Percentiles rank a stretch among this genome's conserved stretches.
These are phyloP conservation scores for Caenorhabditis drosophilae DNA, from an alignment of 2,888 invertebrate species.

Conservation along the genomic window DNA sequence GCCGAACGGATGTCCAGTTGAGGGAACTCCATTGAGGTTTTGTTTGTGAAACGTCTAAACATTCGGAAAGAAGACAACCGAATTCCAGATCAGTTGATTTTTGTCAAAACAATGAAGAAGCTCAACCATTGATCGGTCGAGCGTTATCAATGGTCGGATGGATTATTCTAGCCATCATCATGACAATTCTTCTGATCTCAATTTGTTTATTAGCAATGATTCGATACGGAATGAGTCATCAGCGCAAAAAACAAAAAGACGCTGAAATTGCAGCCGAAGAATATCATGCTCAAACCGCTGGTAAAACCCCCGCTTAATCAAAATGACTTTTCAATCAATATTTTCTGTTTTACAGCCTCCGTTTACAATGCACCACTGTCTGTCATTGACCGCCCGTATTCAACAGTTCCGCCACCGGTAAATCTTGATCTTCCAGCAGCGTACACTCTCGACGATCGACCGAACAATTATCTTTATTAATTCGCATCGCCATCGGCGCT, in stretches of 20 bases:
- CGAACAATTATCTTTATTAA: conserved; percentile 60
- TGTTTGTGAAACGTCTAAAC: conserved; percentile 1
- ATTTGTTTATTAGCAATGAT: conserved; percentile 68
- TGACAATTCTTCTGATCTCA: conserved; percentile 65
- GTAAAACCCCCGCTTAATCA: conserved; percentile 29
- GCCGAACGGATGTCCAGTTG: conserved; percentile 63
- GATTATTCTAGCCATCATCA: conserved; percentile 68
- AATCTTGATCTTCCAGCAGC: conserved; percentile 66
- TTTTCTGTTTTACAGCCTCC: conserved; percentile 48
- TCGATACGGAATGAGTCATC: conserved; percentile 68
- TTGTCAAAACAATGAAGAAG: conserved; percentile 59
- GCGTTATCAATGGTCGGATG: conserved; percentile 66
- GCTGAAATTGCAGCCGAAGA: conserved; percentile 65
- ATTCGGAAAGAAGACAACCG: background rate
- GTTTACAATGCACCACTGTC: conserved; percentile 52
- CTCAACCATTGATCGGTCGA: conserved; percentile 56
- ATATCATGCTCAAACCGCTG: conserved; percentile 58
- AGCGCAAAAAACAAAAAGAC: conserved; percentile 67
- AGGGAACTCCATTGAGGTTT: conserved; percentile 62
- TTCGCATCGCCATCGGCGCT: background rate
- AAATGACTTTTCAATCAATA: background rate
- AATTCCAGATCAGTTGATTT: conserved; percentile 60
- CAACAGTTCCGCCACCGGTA: conserved; percentile 50
- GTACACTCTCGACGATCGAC: conserved; percentile 63
- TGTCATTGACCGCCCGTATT: conserved; percentile 53